phyloP scores from a whole-genome alignment of 2,797 vertebrate species.

The Takifugu ocellatus region DNA sequence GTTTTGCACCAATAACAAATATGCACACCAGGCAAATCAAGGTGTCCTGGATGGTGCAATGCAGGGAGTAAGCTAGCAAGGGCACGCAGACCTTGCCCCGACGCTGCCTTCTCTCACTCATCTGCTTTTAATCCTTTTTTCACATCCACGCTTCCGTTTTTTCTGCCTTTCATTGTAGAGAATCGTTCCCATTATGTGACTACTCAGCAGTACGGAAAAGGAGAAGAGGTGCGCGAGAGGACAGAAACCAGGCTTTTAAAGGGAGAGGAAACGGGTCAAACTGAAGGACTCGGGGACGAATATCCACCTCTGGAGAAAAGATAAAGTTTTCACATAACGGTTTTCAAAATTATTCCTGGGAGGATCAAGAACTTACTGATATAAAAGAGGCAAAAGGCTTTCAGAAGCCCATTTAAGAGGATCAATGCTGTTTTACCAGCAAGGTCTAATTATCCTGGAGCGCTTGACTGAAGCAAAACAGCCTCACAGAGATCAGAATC shows the following conservation, averaged over 20 bases:
- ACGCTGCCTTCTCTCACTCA: slow-evolving; percentile 18
- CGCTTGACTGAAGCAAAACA: no score
- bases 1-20: slow-evolving; percentile 1
- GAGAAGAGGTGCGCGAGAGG: slow-evolving; percentile 14
- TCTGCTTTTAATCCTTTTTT: slow-evolving; percentile 39
- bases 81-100: slow-evolving; percentile 28
- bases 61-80: slow-evolving; percentile 35
- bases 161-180: slow-evolving; percentile 22
- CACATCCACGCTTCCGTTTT: slow-evolving; percentile 15
- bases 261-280: slow-evolving; percentile 11
- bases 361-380: not conserved
- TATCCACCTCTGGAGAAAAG: slow-evolving; percentile 25
- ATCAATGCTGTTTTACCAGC: no score
- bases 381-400: no score
- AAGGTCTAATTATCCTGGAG: no score
- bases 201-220: slow-evolving; percentile 28
- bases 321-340: not conserved
- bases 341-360: not conserved
- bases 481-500: no score
- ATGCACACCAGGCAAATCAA: not conserved
- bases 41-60: slow-evolving; percentile 12
- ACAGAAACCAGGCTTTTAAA: no score
- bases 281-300: slow-evolving; percentile 34
- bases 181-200: slow-evolving; percentile 40
- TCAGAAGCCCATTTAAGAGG: no score